These are phyloP conservation scores for Zaprionus gabonicus DNA, from an alignment of 1,140 invertebrate genomes.

Conservation along the genomic window DNA sequence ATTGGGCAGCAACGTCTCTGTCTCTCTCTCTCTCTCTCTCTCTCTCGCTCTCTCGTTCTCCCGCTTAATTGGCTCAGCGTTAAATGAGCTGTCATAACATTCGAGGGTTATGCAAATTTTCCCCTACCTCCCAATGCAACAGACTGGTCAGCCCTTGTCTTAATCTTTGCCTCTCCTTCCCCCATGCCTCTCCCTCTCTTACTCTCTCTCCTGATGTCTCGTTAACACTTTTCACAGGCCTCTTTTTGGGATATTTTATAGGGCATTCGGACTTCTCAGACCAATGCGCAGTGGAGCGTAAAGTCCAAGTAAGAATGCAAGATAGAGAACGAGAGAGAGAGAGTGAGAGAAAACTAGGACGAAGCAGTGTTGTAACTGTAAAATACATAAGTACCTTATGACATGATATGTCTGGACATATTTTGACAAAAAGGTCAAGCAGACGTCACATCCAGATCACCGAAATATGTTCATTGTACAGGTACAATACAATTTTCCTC, in stretches of 20 bases:
- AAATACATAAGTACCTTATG: conserved; percentile 18
- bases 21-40: neutral
- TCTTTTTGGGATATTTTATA: conserved; percentile 4
- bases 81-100: conserved; percentile 78
- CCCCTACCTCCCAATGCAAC: neutral
- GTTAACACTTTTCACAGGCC: conserved; percentile 51
- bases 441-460: conserved; percentile 2
- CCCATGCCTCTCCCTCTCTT: neutral
- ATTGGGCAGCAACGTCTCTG: neutral
- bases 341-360: neutral
- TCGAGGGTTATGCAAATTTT: conserved; percentile 29
- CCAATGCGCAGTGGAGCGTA: conserved; percentile 49
- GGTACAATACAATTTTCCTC: conserved; percentile 3
- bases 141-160: conserved; percentile 7
- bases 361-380: conserved; percentile 3
- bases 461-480: conserved; percentile 11
- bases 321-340: neutral
- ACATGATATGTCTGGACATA: conserved; percentile 35
- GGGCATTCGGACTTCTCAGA: conserved; percentile 37
- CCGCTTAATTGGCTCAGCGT: conserved; percentile 32
- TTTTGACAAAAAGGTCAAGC: conserved; percentile 13
- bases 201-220: conserved; percentile 5
- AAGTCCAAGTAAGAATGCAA: conserved; percentile 29
- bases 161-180: conserved; percentile 3
- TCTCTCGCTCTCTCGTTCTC: neutral